Base-by-base conservation (phyloP, 2,888 invertebrate genomes). In the Neocrepidodera transversa region DNA sequence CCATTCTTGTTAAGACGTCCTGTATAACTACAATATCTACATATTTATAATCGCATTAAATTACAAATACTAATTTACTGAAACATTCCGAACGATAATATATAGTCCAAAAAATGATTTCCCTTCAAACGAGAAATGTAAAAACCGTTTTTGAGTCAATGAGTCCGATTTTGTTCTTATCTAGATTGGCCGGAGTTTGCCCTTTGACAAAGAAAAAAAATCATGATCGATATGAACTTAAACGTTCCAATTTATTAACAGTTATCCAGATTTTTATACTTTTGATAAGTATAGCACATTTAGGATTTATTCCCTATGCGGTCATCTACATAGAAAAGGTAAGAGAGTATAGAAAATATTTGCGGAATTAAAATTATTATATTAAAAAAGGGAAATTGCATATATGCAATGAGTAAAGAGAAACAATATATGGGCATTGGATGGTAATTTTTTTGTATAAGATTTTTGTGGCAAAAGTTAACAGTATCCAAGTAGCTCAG, bases 271-370 rank as follows among this genome's bases (percentile, higher is more conserved):
- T 58, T 13, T 14, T 53, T 14, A 45, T 62, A 10, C 35, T 61
- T 2, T 30, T 59, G 14, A 42, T 59, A 38, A 61, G 58, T 42
- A 18, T 64, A 4, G 30, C 51, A 1, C 64, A 64, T 40, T 42
- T 64, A 28, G 56, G 50, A 16, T 64, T 64, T 32, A 59, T 64
- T 38, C 64, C 64, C 0, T 64, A 61, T 42, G 64, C 56, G 14
- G 54, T 64, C 16, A 64, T 64, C 16, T 42, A 61, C 26, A 42
- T 64, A 18, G 64, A 64, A 48, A 47, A 53, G 61, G 64, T 64
- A 57, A 32, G 4, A 13, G 7, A 42, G n/a, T n/a, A n/a, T n/a
- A n/a, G n/a, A n/a, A n/a, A n/a, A n/a, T n/a, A n/a, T n/a, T n/a
- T n/a, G n/a, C n/a, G n/a, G n/a, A n/a, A n/a, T n/a, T n/a, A n/a